Base-by-base conservation (phyloP, 2,797 vertebrate genomes). In the Takifugu ocellatus region DNA sequence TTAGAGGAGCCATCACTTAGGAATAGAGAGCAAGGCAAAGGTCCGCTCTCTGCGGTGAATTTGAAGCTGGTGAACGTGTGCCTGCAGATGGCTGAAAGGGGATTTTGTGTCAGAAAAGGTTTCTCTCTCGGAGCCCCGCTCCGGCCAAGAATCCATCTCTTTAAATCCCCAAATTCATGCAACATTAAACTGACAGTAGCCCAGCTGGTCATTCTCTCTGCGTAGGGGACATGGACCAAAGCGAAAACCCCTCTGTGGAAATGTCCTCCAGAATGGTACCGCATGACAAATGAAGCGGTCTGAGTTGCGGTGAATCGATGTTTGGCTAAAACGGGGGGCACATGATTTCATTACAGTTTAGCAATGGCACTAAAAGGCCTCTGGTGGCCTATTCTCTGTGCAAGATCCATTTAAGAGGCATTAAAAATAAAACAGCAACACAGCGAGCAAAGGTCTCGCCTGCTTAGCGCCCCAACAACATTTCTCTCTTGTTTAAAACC, bases 121-220 rank as follows among this genome's bases (percentile, higher is more conserved):
- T 70, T 62, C 63, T 70, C 60, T 31, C 42, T 68, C 54, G 16
- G 26, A 59, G 48, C 45, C 21, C 58, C 55, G 72, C 56, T 77
- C 60, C 56, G 65, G 52, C 42, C 54, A 44, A 51, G 61, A 47
- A 42, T 68, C 71, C 66, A 78, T 77, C 72, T 70, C 59, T 15
- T 57, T 57, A 70, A 21, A 63, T 5, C 66, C 45, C 56, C 55
- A 60, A 59, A 75, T 79, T 74, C 75, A 82, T 79, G 74, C 69
- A 75, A 71, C 77, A 79, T 80, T 85, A 66, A 84, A 85, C 62
- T 76, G 71, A 65, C 70, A 74, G 68, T 47, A 61, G 51, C 61
- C 72, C 68, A 82, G 66, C 77, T 66, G 75, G 66, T 81, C 74
- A 75, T 60, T 68, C 56, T 62, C 62, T 72, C 48, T 57, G 43